phyloP scores from a whole-genome alignment of 2,888 invertebrate species.

The Cerastis rubricosa region DNA sequence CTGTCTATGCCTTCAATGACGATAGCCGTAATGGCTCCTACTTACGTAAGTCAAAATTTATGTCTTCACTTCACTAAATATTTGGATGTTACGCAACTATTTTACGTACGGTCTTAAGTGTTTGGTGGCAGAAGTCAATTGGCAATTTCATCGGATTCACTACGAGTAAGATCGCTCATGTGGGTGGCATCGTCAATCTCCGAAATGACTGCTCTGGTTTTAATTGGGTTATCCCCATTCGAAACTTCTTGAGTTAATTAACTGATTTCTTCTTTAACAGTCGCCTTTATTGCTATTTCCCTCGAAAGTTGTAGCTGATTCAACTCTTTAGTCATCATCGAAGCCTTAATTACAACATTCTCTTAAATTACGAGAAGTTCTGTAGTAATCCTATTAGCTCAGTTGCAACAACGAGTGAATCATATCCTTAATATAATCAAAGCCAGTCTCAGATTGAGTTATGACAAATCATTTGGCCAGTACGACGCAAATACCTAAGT shows the following conservation, averaged over 20 bases:
- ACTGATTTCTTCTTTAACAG: constrained; percentile 25
- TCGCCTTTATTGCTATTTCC: constrained; percentile 13
- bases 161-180: constrained; percentile 50
- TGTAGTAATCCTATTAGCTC: constrained; percentile 65
- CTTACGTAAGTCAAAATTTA: constrained; percentile 70
- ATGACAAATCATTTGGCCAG: constrained; percentile 73
- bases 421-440: constrained; percentile 76
- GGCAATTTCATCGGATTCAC: constrained; percentile 67
- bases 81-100: constrained; percentile 71
- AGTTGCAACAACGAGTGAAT: constrained; percentile 67
- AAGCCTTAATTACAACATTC: constrained; percentile 54
- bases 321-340: constrained; percentile 43
- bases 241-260: constrained; percentile 36
- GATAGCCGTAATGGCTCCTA: constrained; percentile 27
- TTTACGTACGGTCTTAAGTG: constrained; percentile 67
- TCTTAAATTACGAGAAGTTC: constrained; percentile 49
- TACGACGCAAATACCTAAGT: constrained; percentile 65
- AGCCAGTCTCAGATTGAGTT: constrained; percentile 71
- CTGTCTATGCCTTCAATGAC: constrained; percentile 36
- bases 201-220: constrained; percentile 52
- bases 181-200: constrained; percentile 63
- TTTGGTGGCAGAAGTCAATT: constrained; percentile 72
- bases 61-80: constrained; percentile 72
- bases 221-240: constrained; percentile 53
- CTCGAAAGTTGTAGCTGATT: constrained; percentile 36